Evolutionary conservation across 2,888 invertebrate species (phyloP).

Genomic region (Tiliacea aurago): DNA sequence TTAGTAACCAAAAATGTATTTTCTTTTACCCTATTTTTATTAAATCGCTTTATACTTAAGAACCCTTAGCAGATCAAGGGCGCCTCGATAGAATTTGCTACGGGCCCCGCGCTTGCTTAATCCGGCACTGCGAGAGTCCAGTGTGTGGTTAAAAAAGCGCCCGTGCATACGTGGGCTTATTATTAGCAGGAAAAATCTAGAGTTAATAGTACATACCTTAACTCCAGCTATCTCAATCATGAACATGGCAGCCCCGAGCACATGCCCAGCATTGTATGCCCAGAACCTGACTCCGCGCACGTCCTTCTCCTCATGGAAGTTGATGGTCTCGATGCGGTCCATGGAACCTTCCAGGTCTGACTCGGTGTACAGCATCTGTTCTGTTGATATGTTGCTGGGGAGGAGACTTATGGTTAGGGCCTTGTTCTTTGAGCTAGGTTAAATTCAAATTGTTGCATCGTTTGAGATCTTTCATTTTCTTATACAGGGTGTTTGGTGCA

Average conservation of each 20-base stretch:
- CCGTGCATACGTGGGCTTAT: not conserved
- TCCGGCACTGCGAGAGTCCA: too few species aligned
- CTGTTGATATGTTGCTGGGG: conserved; percentile 97
- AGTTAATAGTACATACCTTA: conserved; percentile 88
- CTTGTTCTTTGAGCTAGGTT: not conserved
- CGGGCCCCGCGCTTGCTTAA: too few species aligned
- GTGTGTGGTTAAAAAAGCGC: not conserved
- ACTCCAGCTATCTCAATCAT: conserved; percentile 99
- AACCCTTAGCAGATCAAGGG: too few species aligned
- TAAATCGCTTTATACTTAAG: too few species aligned
- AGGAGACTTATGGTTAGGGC: not conserved
- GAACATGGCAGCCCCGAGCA: conserved; percentile 99
- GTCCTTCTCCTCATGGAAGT: conserved; percentile 99
- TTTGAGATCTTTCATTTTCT: not conserved
- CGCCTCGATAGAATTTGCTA: too few species aligned
- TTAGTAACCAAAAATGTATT: too few species aligned
- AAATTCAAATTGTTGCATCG: not conserved
- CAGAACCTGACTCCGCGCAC: conserved; percentile 99
- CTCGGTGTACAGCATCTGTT: conserved; percentile 99
- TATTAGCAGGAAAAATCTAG: not conserved
- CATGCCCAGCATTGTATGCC: conserved; percentile 99
- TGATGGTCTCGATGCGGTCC: conserved; percentile 99
- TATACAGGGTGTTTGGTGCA: too few species aligned
- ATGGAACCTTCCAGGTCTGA: conserved; percentile 99
- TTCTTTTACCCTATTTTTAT: too few species aligned